A percentile compares a stretch with the other conserved stretches of the same genome.
phyloP scores from a whole-genome alignment of 2,888 invertebrate species.

The Hyalella azteca region DNA sequence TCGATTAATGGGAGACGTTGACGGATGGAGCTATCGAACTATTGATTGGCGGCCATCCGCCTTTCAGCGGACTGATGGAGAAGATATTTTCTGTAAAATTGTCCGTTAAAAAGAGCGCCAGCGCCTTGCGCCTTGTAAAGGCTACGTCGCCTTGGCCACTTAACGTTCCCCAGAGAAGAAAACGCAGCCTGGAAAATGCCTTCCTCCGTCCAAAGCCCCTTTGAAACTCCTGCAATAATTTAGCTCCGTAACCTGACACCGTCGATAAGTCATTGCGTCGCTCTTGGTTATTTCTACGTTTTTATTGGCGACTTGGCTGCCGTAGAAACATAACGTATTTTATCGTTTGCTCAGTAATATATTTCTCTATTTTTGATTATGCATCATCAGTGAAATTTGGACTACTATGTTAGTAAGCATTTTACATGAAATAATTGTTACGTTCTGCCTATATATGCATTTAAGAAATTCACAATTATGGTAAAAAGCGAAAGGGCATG shows the following conservation, averaged over 20 bases:
- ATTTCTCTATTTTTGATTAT: no score
- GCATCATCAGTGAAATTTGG: no score
- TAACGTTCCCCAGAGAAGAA: conserved; percentile 16
- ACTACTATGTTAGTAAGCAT: no score
- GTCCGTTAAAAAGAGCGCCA: conserved; percentile 1
- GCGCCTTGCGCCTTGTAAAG: neutral
- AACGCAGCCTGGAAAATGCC: conserved; percentile 26
- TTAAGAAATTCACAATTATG: no score
- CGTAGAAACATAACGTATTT: no score
- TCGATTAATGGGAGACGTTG: conserved; percentile 29
- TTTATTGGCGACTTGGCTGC: no score
- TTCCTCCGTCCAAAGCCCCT: conserved; percentile 5
- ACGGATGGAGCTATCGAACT: conserved; percentile 29
- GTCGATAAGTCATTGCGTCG: conserved; percentile 6
- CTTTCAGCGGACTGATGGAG: conserved; percentile 27
- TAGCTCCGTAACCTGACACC: conserved; percentile 15
- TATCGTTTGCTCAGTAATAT: no score
- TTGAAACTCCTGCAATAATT: neutral
- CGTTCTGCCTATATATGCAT: no score
- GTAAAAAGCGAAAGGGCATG: no score
- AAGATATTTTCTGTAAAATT: conserved; percentile 34
- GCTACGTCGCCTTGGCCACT: neutral
- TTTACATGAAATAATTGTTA: no score
- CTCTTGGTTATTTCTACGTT: neutral
- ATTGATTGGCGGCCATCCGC: conserved; percentile 24